A percentile compares a stretch with the other conserved stretches of the same genome.
phyloP scores from a whole-genome alignment of 37 sponge, comb jelly and placozoan genomes.

The Eunapius fragilis region DNA sequence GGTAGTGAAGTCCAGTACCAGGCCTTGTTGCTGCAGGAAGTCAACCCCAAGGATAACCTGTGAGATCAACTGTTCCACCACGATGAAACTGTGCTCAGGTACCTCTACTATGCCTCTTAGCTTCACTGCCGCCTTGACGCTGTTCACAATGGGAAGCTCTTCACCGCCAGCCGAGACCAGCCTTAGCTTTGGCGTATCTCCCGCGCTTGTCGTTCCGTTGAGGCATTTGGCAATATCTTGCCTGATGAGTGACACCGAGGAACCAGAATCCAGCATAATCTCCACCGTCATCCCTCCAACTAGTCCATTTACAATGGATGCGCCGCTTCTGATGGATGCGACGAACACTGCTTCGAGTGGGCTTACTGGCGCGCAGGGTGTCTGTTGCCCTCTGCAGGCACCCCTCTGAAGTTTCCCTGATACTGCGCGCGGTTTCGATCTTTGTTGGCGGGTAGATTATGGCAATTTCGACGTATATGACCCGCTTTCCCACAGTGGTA shows the following conservation, averaged over 20 bases:
- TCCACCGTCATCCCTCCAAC: slow-evolving; percentile 21
- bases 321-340: slow-evolving; percentile 1
- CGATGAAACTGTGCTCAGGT: slow-evolving; percentile 57
- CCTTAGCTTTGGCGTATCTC: neutral
- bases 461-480: too few species aligned
- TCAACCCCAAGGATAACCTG: slow-evolving; percentile 69
- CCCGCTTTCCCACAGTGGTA: too few species aligned
- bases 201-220: neutral
- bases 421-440: too few species aligned
- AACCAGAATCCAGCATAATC: slow-evolving; percentile 51
- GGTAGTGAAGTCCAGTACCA: slow-evolving; percentile 7
- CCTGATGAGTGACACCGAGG: slow-evolving; percentile 38
- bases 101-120: slow-evolving; percentile 12
- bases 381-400: slow-evolving; percentile 31
- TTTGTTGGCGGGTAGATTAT: too few species aligned
- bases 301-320: neutral
- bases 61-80: slow-evolving; percentile 46
- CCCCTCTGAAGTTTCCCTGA: too few species aligned
- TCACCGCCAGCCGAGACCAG: neutral
- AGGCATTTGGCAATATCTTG: neutral
- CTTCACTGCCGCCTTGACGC: neutral
- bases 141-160: slow-evolving; percentile 4
- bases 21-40: slow-evolving; percentile 18
- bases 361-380: slow-evolving; percentile 12
- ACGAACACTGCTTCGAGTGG: slow-evolving; percentile 9